Base-by-base conservation (phyloP, 2,888 invertebrate genomes). In the Drosophila mimica region DNA sequence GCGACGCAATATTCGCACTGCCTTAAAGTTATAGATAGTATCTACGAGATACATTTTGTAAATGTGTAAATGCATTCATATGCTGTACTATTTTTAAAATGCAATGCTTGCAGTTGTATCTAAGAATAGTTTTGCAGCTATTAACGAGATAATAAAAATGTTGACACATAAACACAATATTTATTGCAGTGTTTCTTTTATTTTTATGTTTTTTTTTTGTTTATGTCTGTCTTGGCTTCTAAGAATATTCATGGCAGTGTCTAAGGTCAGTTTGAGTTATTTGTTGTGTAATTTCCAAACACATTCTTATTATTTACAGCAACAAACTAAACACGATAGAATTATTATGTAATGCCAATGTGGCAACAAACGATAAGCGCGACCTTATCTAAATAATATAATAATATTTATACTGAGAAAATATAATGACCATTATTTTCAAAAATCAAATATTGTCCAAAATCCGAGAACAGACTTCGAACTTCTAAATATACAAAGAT, bases 271-370 rank as follows among this genome's bases (percentile, higher is more conserved):
- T 78, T 79, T 53, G 52, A 40, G 64, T 68, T 79, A 31, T 62
- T 53, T 40, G 30, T 61, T 67, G 34, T 48, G 49, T 70, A 34
- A 61, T 70, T 70, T 66, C 59, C 43, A 63, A 66, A 69, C 52
- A 46, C 43, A 48, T 48, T 69, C 33, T 7, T 54, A 85, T 83
- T 83, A 83, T 77, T 79, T 75, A 72, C 75, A 86, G 86, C 61
- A 60, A 49, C 74, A 86, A 86, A 70, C 43, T 71, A 28, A 46
- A 65, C 34, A 69, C 49, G 62, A 64, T 46, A 49, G 28, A 63
- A 58, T 64, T 78, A 63, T 83, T 77, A 71, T 81, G 68, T 57
- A 77, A 86, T 70, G 25, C 25, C 15, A 60, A 70, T 77, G 70
- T 57, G 75, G 81, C 71, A 25, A 30, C 15, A 46, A 38, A 51